Evolutionary conservation across 1,140 invertebrate genomes (phyloP), one percentile per base, ranked within the genome.

Genomic region (Copidosoma floridanum): DNA sequence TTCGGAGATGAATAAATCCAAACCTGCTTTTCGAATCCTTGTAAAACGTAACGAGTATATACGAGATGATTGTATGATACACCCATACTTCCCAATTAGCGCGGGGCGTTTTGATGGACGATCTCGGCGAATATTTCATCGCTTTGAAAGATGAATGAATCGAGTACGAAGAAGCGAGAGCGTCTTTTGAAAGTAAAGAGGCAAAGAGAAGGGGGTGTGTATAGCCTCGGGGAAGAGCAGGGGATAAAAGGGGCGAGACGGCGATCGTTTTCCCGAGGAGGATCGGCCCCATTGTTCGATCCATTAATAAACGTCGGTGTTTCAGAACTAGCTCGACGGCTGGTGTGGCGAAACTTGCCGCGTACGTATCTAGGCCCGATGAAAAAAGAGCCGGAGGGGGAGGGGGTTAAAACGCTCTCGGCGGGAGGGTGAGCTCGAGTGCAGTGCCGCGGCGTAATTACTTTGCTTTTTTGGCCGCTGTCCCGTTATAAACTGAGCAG

Each of bases 281-380:
- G 44, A 50, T 48, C 8, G 46, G 51, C 11, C n/a, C 43, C 40
- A 29, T 46, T 57, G 57, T 27, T 12, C 44, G 56, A 46, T 65
- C 63, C 65, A 64, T 66, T 68, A 68, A 66, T 68, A 68, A 66
- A 57, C 57, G 62, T 65, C 47, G 26, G 21, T 35, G 29, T 32
- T 41, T 41, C 10, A 12, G 29, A 32, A 12, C 12, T 32, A 12
- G 11, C 32, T 20, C 48, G 48, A 59, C 52, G 38, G 27, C 48
- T 40, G 29, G 35, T 52, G 37, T 38, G 52, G 32, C 47, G 57
- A 47, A 27, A 10, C 11, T 14, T 10, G 11, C 12, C 20, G 44
- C 11, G 23, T 3, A 14, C 20, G 24, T 3, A 14, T 5, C 20
- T 11, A 37, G 23, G 27, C 27, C 29, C 27, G 54, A 46, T 56